Evolutionary conservation across 2,888 invertebrate species (phyloP), one percentile per base, ranked within the genome.

Genomic region (Drosophila maculinotata): DNA sequence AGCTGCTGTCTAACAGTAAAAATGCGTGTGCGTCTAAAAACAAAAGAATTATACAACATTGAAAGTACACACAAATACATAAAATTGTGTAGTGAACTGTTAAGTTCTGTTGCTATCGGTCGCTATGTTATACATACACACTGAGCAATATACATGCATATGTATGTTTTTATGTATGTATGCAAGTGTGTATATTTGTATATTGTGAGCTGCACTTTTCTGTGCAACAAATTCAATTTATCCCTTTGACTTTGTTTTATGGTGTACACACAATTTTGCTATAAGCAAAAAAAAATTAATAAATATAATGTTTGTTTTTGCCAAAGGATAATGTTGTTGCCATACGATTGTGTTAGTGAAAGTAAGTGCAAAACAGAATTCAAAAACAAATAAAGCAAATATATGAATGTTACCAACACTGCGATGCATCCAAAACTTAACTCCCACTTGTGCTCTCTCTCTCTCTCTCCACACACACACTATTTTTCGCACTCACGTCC

Each of bases 61-160:
- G 31, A 12, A 15, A 12, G 28, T 26, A 17, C 9, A 15, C 12
- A 26, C n/a, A 20, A 20, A 20, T 20, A 20, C 4, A 33, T 9
- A 10, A 33, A 35, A 15, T 28, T 36, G 36, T 52, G 42, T 54
- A 64, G 54, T 58, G 60, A 57, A 70, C 63, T 62, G 48, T 58
- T 73, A 63, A 45, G 39, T 64, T 70, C 54, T 73, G 58, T 73
- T 70, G 74, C 68, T 42, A 54, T 76, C 52, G 79, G 79, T 84
- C 79, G 79, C 48, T 64, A 77, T 80, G 85, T 81, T 81, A 80
- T 80, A 85, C 87, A 80, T 63, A 84, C 87, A 79, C 66, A 67
- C 36, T 45, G 42, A 23, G 26, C 49, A 47, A 57, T 45, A 42
- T 35, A 49, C 35, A 49, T 36, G 8, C 26, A 14, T 44, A 14